Conservation (phyloP, 2,113 vertebrate species). For the Mobula birostris region DNA sequence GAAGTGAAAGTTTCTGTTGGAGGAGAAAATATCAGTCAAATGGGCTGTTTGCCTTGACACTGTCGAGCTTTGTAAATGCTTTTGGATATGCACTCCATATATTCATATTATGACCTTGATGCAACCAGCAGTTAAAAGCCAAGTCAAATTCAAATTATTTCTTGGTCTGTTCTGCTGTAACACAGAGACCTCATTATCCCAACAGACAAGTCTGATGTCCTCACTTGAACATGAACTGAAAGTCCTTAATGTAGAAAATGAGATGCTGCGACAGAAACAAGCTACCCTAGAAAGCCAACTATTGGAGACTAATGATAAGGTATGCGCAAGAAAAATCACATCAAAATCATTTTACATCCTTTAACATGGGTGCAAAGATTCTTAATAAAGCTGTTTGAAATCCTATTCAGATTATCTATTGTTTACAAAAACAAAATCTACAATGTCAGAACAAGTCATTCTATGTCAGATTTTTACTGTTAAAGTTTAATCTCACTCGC, state of each 20-base stretch:
- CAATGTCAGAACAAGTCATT: background rate
- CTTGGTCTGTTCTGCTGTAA: background rate
- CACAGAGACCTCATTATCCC: slow-evolving; percentile 32
- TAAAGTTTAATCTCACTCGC: background rate
- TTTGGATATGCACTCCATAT: background rate
- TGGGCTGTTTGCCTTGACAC: no score
- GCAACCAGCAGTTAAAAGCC: background rate
- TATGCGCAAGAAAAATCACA: slow-evolving; percentile 43
- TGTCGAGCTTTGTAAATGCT: no score
- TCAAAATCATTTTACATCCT: background rate
- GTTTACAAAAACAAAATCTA: background rate
- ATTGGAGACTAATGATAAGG: slow-evolving; percentile 55
- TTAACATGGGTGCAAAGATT: background rate
- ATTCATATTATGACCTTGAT: background rate
- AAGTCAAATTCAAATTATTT: background rate
- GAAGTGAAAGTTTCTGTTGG: no score
- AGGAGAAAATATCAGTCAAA: no score
- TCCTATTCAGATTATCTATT: background rate
- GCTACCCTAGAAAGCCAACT: slow-evolving; percentile 72
- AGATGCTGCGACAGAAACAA: slow-evolving; percentile 68
- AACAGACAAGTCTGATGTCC: slow-evolving; percentile 64
- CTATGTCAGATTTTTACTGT: background rate
- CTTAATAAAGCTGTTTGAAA: background rate
- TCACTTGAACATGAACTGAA: slow-evolving; percentile 63
- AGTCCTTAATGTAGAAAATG: slow-evolving; percentile 69